Percentiles rank a stretch among this genome's conserved stretches.
These are phyloP conservation scores for Cephalopterus ornatus DNA, from an alignment of 2,113 vertebrate species.

Conservation along the genomic window DNA sequence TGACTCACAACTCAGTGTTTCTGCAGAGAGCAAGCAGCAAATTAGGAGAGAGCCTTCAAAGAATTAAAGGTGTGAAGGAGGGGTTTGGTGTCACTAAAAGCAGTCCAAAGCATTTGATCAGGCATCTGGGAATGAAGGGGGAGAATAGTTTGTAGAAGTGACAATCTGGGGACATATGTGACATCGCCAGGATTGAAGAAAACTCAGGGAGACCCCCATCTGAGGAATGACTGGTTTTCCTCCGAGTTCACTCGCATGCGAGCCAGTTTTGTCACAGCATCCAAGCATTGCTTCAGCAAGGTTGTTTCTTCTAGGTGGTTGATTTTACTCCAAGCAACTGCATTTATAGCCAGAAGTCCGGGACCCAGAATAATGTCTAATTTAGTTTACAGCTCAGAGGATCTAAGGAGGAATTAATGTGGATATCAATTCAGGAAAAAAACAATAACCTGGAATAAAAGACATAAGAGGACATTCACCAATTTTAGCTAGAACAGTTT, in stretches of 20 bases:
- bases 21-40: not conserved
- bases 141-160: not conserved
- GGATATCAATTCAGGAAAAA: not conserved
- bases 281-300: not conserved
- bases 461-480: not conserved
- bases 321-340: not conserved
- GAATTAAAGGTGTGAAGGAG: not conserved
- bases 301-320: not conserved
- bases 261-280: not conserved
- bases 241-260: not conserved
- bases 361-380: not conserved
- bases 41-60: not conserved
- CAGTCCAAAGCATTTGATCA: not conserved
- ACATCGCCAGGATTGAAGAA: not conserved
- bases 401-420: not conserved
- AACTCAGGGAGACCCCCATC: not conserved
- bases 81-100: not conserved
- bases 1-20: not conserved
- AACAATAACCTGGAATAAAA: not conserved
- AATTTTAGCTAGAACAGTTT: not conserved
- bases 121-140: not conserved
- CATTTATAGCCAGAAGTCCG: not conserved
- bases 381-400: not conserved
- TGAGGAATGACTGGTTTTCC: not conserved
- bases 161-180: not conserved